Base-by-base conservation (phyloP, 2,888 invertebrate genomes). In the Noctua janthe region DNA sequence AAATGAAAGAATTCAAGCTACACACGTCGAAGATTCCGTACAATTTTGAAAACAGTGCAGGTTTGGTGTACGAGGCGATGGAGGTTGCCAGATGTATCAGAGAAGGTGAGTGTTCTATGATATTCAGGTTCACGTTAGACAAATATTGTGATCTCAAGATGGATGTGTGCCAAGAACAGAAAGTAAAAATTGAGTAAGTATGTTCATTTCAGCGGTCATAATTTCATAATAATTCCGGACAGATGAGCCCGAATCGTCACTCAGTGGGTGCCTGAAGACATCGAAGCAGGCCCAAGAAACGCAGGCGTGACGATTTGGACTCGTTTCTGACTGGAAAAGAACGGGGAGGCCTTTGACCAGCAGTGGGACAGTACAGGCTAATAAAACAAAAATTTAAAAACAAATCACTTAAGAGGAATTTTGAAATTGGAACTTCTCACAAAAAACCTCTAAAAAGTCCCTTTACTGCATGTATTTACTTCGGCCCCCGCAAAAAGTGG, bases 51-150 rank as follows among this genome's bases (percentile, higher is more conserved):
- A 98, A 98, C 91, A 98, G 98, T 77, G 97, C 97, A 43, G 98
- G 98, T 5, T 94, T 99, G 78, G 97, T 97, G 39, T 98, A 98
- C 91, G 98, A 99, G 95, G 98, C 98, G 3, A 95, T 97, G 71
- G 98, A 98, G 95, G 98, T 97, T 3, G 97, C 98, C 49, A 96
- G 97, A 86, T 98, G 98, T 90, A 97, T 99, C 59, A 95, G 97
- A 91, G 92, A 92, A 90, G 97, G 97, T 97, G 71, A 43, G 71
- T 49, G 1, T 64, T 23, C 29, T 64, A 8, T 49, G 1, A 35
- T 23, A n/a, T 0, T 23, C 15, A 29, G 8, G 29, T 17, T 51
- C 6, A 15, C 17, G 43, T 56, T 78, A 23, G 11, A n/a, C 0
- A 7, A 56, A 29, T 23, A 51, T 35, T 64, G 10, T 10, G 20